Evolutionary conservation across 2,113 vertebrate species (phyloP).

Genomic region (Oreochromis tanganicae): DNA sequence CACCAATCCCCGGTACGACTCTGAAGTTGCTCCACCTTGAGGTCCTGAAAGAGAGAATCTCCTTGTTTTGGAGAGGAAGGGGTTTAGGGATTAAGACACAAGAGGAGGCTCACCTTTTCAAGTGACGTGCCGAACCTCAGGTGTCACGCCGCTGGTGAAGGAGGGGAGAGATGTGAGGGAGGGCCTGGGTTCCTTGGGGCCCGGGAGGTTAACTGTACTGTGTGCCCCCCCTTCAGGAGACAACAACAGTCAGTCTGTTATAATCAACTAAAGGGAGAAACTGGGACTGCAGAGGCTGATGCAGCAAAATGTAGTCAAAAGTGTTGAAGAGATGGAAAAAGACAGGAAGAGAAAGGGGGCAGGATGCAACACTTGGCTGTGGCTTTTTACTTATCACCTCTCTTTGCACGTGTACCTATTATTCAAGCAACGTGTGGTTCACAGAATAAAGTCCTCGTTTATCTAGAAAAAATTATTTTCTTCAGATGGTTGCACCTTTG

Average conservation of each 20-base stretch:
- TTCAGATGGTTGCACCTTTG: not conserved
- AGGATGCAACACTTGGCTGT: slow-evolving; percentile 30
- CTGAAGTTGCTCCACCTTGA: not conserved
- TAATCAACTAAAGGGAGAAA: slow-evolving; percentile 50
- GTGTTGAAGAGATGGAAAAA: slow-evolving; percentile 38
- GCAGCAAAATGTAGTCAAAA: slow-evolving; percentile 38
- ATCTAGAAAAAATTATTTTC: not conserved
- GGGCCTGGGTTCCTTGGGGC: slow-evolving; percentile 49
- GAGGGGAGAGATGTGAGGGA: slow-evolving; percentile 34
- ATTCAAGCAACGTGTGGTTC: not conserved
- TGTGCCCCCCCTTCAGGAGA: slow-evolving; percentile 70
- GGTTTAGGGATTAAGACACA: slow-evolving; percentile 34
- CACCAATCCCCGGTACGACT: not conserved
- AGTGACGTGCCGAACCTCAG: not conserved
- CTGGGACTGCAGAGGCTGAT: slow-evolving; percentile 45
- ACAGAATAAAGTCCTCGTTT: not conserved
- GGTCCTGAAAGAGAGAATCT: slow-evolving; percentile 46
- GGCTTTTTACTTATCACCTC: not conserved
- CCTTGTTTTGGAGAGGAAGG: not conserved
- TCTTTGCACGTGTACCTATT: not conserved
- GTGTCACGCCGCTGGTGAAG: slow-evolving; percentile 15
- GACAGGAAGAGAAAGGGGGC: not conserved
- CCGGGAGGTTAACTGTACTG: slow-evolving; percentile 64
- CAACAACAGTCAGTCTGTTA: slow-evolving; percentile 70
- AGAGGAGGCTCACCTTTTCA: slow-evolving; percentile 61